Percentiles rank a stretch among this genome's conserved stretches.
These are phyloP conservation scores for Paradisaea rubra DNA, from an alignment of 2,113 vertebrate genomes.

Conservation along the genomic window DNA sequence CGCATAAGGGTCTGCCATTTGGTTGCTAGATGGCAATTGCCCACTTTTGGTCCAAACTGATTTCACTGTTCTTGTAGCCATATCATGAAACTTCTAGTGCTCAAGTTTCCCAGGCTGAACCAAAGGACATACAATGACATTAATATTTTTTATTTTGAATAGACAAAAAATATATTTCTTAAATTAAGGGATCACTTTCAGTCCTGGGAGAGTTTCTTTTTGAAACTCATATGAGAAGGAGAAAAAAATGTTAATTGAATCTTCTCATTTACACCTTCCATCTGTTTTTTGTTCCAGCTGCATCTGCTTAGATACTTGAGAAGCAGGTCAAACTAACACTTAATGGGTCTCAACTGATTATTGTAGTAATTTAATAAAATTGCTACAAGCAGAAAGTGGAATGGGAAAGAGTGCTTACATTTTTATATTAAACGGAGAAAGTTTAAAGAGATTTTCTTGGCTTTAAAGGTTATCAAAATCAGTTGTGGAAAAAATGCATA, in stretches of 20 bases:
- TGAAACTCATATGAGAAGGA: slow-evolving; percentile 17
- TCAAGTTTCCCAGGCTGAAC: background rate
- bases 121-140: background rate
- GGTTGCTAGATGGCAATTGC: background rate
- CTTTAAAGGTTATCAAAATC: background rate
- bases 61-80: background rate
- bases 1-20: background rate
- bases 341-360: slow-evolving; percentile 63
- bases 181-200: slow-evolving; percentile 53
- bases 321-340: slow-evolving; percentile 50
- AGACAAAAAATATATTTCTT: slow-evolving; percentile 5
- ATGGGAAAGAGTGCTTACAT: background rate
- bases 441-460: background rate
- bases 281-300: slow-evolving; percentile 69
- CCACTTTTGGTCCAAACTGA: background rate
- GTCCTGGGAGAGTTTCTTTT: slow-evolving; percentile 27
- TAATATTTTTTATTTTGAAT: slow-evolving; percentile 37
- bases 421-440: background rate
- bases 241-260: slow-evolving; percentile 68
- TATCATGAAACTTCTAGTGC: background rate
- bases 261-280: slow-evolving; percentile 71
- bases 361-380: slow-evolving; percentile 62
- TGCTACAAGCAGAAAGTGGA: background rate
- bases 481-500: background rate
- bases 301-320: slow-evolving; percentile 66